These are phyloP conservation scores for Dipodomys merriami DNA, from an alignment of 2,113 vertebrate species.

Conservation along the genomic window DNA sequence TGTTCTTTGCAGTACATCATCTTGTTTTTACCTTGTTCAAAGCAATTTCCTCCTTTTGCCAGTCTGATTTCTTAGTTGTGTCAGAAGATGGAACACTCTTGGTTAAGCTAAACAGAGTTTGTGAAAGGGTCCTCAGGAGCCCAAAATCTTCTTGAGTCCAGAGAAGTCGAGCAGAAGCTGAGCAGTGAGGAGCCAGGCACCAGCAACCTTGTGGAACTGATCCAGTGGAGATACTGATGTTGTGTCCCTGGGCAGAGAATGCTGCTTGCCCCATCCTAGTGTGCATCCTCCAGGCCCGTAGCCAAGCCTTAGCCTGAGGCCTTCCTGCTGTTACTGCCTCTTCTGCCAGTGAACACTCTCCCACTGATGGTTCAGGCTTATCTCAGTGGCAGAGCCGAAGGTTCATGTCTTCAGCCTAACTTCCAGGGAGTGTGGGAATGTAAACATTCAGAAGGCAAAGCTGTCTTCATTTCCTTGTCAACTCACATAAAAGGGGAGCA, in stretches of 20 bases:
- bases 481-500: not conserved
- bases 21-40: not conserved
- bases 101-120: not conserved
- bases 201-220: too few relatives aligned
- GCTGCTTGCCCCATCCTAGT: too few relatives aligned
- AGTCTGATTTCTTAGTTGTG: not conserved
- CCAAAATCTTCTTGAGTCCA: not conserved
- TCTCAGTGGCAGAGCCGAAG: not conserved
- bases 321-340: not conserved
- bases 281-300: not conserved
- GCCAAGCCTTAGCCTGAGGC: not conserved
- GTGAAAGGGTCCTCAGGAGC: not conserved
- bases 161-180: not conserved
- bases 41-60: not conserved
- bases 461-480: not conserved
- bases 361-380: not conserved
- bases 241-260: not conserved
- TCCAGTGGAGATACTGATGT: not conserved
- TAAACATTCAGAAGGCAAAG: not conserved
- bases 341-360: not conserved
- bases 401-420: not conserved
- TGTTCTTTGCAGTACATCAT: not conserved
- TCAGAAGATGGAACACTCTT: not conserved
- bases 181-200: not conserved
- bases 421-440: not conserved